Percentiles rank a stretch among this genome's conserved stretches.
phyloP scores from a whole-genome alignment of 2,113 vertebrate genomes.

The human (Homo sapiens) region GRCh38 chr5:22366001-22366500 shows the following conservation, averaged over 20 bases:
- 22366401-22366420: not conserved
- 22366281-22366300: not conserved
- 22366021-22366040: too few species aligned
- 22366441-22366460: not conserved
- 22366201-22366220: too few species aligned
- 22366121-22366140: too few species aligned
- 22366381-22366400: not conserved
- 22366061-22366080: too few species aligned
- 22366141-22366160: too few species aligned
- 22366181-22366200: too few species aligned
- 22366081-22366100: too few species aligned
- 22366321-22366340: not conserved
- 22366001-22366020: too few species aligned
- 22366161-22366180: too few species aligned
- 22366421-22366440: not conserved
- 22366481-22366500: not conserved
- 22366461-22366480: not conserved
- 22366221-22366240: too few species aligned
- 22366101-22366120: too few species aligned
- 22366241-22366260: not conserved
- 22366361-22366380: fast-evolving
- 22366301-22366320: not conserved
- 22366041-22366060: too few species aligned
- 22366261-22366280: not conserved
- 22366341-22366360: not conserved